Evolutionary conservation across 2,888 invertebrate species (phyloP).

Genomic region (Belgica antarctica): DNA sequence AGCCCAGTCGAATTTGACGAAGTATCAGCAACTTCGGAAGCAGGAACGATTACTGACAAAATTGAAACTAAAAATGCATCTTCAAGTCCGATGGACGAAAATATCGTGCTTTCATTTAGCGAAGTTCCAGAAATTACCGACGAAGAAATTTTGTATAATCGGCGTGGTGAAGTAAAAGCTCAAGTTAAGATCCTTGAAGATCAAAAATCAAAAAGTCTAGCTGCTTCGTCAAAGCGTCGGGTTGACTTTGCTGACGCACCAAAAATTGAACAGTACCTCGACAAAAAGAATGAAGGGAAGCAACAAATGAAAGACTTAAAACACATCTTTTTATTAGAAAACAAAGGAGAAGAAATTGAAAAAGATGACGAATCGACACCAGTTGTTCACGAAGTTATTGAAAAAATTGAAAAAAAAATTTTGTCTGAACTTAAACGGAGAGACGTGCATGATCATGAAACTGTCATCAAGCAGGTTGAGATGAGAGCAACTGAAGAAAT

Average conservation of each 20-base stretch:
- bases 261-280: constrained; percentile 47
- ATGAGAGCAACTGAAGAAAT: constrained; percentile 45
- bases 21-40: constrained; percentile 56
- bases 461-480: constrained; percentile 11
- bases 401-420: constrained; percentile 50
- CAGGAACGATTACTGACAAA: constrained; percentile 57
- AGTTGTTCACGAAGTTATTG: constrained; percentile 51
- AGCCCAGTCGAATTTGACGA: constrained; percentile 57
- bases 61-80: constrained; percentile 59
- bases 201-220: constrained; percentile 51
- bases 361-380: constrained; percentile 46
- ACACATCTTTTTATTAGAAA: constrained; percentile 53
- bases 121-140: constrained; percentile 48
- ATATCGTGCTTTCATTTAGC: constrained; percentile 44
- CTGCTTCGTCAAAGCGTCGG: constrained; percentile 47
- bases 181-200: constrained; percentile 60
- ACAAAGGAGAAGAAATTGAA: constrained; percentile 36
- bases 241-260: constrained; percentile 46
- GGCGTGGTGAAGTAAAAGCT: constrained; percentile 59
- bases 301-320: constrained; percentile 56
- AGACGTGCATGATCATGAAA: background rate
- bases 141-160: constrained; percentile 52
- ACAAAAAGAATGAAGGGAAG: constrained; percentile 48
- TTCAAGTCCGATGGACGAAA: constrained; percentile 57
- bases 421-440: constrained; percentile 44